These are phyloP conservation scores for Clarias macrocephalus DNA, from an alignment of 2,113 vertebrate species.

Conservation along the genomic window DNA sequence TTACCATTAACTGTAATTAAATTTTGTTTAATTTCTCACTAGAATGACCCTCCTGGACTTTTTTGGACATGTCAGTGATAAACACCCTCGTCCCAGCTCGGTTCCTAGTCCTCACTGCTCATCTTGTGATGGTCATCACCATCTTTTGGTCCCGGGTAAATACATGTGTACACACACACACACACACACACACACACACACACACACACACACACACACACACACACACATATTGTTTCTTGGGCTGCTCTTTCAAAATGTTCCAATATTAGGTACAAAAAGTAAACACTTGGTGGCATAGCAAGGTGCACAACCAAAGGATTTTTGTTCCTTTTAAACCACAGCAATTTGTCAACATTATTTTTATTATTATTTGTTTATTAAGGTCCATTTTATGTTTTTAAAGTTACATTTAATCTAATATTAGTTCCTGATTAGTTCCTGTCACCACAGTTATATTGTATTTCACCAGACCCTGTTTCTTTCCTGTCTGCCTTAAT, in stretches of 20 bases:
- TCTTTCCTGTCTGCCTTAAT: neutral
- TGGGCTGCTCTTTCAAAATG: neutral
- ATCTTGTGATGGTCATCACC: slow-evolving; percentile 86
- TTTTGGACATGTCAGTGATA: slow-evolving; percentile 73
- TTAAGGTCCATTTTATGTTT: neutral
- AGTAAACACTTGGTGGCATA: neutral
- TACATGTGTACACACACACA: neutral
- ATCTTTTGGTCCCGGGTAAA: slow-evolving; percentile 89
- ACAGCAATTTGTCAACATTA: neutral
- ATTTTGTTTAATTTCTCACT: neutral
- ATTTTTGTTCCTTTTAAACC: neutral
- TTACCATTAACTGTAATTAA: neutral
- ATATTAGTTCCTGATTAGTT: neutral
- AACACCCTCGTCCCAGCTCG: slow-evolving; percentile 80
- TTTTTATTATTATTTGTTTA: neutral
- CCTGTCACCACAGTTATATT: neutral
- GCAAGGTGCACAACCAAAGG: neutral
- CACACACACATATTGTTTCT: neutral
- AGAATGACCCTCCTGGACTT: neutral
- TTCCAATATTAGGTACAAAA: neutral
- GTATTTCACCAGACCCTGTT: neutral
- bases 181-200: neutral
- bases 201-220: too few relatives aligned
- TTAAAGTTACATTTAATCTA: neutral
- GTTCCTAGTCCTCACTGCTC: slow-evolving; percentile 82